Evolutionary conservation across 2,888 invertebrate genomes (phyloP).

Genomic region (Agrotis clavis): DNA sequence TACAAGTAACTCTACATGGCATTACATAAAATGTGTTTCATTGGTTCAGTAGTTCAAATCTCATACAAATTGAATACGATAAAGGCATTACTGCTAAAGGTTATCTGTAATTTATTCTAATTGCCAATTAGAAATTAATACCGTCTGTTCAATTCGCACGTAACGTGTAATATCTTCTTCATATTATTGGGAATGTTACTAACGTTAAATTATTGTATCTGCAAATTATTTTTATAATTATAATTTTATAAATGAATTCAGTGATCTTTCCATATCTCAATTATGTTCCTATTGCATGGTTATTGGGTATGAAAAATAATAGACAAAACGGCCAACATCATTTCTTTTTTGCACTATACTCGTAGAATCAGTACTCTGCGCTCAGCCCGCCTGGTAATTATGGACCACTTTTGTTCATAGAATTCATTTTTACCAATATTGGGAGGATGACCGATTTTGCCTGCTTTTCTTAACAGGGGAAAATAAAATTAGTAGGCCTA

Average conservation of each 20-base stretch:
- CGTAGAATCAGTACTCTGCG: too few relatives aligned
- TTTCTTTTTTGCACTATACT: not conserved
- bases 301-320: not conserved
- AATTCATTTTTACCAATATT: too few relatives aligned
- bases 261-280: not conserved
- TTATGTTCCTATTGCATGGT: not conserved
- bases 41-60: constrained; percentile 23
- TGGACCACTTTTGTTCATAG: too few relatives aligned
- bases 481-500: too few relatives aligned
- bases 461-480: too few relatives aligned
- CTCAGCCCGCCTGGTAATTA: too few relatives aligned
- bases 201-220: not conserved
- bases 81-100: constrained; percentile 1
- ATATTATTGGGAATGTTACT: not conserved
- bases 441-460: too few relatives aligned
- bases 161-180: not conserved
- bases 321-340: not conserved
- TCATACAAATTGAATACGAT: constrained; percentile 5
- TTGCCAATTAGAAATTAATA: constrained; percentile 6
- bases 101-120: constrained; percentile 12
- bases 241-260: not conserved
- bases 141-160: constrained; percentile 2
- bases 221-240: not conserved
- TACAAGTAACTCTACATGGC: constrained; percentile 11
- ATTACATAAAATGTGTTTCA: constrained; percentile 30